Percentiles rank a stretch among this genome's conserved stretches.
phyloP scores from a whole-genome alignment of 2,888 invertebrate genomes.

The Dioctria linearis region DNA sequence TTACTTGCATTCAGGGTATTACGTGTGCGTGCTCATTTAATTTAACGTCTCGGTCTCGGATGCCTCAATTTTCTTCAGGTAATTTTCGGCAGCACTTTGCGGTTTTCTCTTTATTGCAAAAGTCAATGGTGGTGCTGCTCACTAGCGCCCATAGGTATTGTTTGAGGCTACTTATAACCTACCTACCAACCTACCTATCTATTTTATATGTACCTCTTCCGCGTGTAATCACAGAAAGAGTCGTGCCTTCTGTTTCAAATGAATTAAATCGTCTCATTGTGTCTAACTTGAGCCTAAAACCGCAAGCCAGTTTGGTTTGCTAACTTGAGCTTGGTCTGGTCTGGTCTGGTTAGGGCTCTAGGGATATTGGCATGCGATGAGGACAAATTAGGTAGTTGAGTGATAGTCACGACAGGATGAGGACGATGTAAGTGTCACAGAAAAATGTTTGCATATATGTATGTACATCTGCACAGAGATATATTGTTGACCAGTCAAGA shows the following conservation, averaged over 20 bases:
- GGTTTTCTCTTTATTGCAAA: conserved; percentile 30
- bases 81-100: conserved; percentile 37
- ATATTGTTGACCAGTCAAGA: conserved; percentile 4
- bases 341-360: background rate
- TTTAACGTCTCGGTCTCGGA: background rate
- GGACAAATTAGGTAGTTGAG: conserved; percentile 35
- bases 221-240: conserved; percentile 19
- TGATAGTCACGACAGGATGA: conserved; percentile 50
- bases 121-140: background rate
- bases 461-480: too few species aligned
- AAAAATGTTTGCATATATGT: conserved; percentile 13
- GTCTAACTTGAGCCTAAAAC: conserved; percentile 23
- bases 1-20: too few species aligned
- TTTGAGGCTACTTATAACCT: background rate
- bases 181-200: background rate
- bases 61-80: conserved; percentile 2
- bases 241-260: background rate
- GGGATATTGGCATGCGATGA: conserved; percentile 10
- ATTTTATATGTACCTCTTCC: background rate
- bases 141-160: background rate
- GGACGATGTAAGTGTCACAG: conserved; percentile 25
- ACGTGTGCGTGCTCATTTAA: conserved; percentile 11
- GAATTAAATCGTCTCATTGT: conserved; percentile 43
- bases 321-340: conserved; percentile 19
- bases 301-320: conserved; percentile 22